Percentiles rank a stretch among this genome's conserved stretches.
Evolutionary conservation across 2,797 vertebrate genomes (phyloP).

Genomic region (Melopsittacus undulatus): DNA sequence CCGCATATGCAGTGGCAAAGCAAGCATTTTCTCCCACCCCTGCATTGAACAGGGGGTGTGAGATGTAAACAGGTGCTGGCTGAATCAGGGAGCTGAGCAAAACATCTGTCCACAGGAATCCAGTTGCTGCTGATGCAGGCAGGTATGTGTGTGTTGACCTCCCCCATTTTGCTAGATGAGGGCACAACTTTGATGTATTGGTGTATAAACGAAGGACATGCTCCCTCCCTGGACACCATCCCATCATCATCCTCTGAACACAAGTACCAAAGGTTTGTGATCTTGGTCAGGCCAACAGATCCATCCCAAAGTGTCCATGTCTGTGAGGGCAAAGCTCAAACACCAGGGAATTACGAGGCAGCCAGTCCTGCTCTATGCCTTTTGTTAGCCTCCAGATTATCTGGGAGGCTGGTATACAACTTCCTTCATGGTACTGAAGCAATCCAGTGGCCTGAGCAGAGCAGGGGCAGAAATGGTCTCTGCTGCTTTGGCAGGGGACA

Average conservation of each 20-base stretch:
- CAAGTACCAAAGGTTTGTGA: neutral
- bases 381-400: too few species aligned
- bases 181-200: fast-evolving
- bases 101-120: fast-evolving
- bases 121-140: neutral
- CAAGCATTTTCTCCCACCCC: neutral
- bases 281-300: fast-evolving
- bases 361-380: too few species aligned
- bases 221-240: neutral
- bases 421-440: fast-evolving
- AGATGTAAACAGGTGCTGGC: neutral
- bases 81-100: neutral
- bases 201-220: neutral
- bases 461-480: neutral
- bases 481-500: neutral
- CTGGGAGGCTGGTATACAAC: too few species aligned
- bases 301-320: fast-evolving
- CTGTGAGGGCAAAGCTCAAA: neutral
- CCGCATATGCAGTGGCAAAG: fast-evolving
- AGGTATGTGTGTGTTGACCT: neutral
- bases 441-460: neutral
- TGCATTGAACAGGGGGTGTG: neutral
- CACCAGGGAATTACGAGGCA: too few species aligned
- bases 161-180: fast-evolving
- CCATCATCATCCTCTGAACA: neutral